Conservation (phyloP, 2,113 vertebrate genomes). For the Oenanthe oenanthe region DNA sequence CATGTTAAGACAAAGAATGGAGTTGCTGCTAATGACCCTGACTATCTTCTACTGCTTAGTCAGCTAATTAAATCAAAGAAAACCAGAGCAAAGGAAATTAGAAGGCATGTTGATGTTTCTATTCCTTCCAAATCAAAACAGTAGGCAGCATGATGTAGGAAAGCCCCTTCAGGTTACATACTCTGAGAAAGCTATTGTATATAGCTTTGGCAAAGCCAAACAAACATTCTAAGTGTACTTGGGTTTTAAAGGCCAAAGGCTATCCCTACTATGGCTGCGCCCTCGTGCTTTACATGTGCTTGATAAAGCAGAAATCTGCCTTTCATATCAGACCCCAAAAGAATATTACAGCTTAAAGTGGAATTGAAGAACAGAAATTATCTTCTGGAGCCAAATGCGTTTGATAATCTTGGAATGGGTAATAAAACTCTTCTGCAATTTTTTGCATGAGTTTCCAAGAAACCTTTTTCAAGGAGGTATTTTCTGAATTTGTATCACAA, state of each 20-base stretch:
- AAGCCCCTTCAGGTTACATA: constrained; percentile 10
- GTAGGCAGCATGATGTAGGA: background rate
- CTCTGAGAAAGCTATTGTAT: background rate
- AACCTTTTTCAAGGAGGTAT: background rate
- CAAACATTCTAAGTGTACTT: background rate
- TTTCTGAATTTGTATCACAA: background rate
- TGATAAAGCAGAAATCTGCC: background rate
- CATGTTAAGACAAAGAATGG: constrained; percentile 31
- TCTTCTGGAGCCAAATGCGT: rapidly evolving
- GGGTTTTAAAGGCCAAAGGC: background rate
- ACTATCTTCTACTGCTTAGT: background rate
- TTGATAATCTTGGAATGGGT: background rate
- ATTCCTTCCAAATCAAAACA: constrained; percentile 41
- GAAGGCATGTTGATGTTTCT: constrained; percentile 35
- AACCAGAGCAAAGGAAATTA: constrained; percentile 53
- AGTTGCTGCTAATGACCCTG: constrained; percentile 13
- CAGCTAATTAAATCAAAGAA: constrained; percentile 25
- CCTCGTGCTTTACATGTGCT: background rate
- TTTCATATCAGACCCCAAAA: background rate
- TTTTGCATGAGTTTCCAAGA: background rate
- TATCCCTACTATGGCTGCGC: background rate
- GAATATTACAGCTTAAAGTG: background rate
- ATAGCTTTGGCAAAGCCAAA: background rate
- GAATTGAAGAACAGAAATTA: background rate
- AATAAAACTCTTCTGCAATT: background rate